Evolutionary conservation across 35 echinoderm and acorn worm species (phyloP).

Genomic region (Apostichopus parvimensis): DNA sequence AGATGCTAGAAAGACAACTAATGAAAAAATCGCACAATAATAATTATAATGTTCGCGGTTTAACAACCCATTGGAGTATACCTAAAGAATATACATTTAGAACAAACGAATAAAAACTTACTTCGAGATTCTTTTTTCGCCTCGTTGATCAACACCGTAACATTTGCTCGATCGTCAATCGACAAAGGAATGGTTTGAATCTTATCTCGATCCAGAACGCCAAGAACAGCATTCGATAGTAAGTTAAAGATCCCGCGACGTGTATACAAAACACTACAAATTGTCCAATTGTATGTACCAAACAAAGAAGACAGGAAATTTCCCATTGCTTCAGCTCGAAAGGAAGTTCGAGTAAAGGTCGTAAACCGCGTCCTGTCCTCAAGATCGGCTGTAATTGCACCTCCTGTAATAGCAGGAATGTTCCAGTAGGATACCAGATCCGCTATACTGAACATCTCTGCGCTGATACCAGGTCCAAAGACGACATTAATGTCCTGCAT

Average conservation of each 20-base stretch:
- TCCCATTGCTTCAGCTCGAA: too few species aligned
- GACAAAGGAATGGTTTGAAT: neutral
- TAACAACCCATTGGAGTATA: too few species aligned
- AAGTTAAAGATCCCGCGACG: neutral
- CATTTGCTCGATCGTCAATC: neutral
- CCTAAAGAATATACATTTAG: too few species aligned
- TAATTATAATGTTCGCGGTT: too few species aligned
- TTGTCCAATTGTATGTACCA: too few species aligned
- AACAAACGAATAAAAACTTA: neutral
- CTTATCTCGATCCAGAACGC: neutral
- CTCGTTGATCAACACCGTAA: neutral
- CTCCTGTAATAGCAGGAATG: conserved; percentile 1
- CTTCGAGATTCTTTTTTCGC: neutral
- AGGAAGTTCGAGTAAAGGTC: neutral
- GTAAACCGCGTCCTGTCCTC: neutral
- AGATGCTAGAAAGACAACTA: too few species aligned
- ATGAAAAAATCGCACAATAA: too few species aligned
- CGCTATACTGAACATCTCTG: neutral
- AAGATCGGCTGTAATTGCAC: neutral
- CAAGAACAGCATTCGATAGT: neutral
- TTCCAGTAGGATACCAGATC: conserved; percentile 10
- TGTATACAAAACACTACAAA: neutral
- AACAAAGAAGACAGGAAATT: too few species aligned
- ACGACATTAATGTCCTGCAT: neutral
- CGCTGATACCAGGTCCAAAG: neutral